Base-by-base conservation (phyloP, 2,888 invertebrate genomes). In the Stenoptilia bipunctidactyla region DNA sequence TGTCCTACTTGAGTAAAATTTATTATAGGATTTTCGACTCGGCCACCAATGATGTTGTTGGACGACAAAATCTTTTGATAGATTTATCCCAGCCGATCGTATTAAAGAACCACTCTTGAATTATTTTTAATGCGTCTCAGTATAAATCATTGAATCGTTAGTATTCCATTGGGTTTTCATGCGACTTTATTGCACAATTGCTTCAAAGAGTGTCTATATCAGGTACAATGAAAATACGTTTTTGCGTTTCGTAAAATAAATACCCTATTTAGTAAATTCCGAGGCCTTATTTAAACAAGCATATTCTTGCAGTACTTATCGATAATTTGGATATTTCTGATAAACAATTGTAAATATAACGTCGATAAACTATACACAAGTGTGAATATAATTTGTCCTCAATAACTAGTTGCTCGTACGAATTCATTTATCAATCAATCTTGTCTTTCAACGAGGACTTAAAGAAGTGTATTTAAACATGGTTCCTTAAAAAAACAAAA, bases 41-140 rank as follows among this genome's bases (percentile, higher is more conserved):
- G 82, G 80, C 82, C 82, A 83, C 82, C 82, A 80, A 83, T 83
- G 82, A 82, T 79, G 82, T 79, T 82, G 82, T 83, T 76, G 77
- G 79, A 80, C 80, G 77, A 80, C 80, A 80, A 80, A 83, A 80
- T 83, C 82, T 82, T 80, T 77, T 83, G 82, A 82, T 83, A 82
- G 80, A 83, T 82, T 80, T 80, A 82, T 83, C 80, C 80, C 70
- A 72, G 74, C 64, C 77, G 76, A 75, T 79, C 79, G 76, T 73
- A 75, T 80, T 77, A 76, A 20, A 76, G 71, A 70, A 61, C 66
- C 62, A 67, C 66, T 70, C 63, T 68, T 61, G 72, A 70, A 63
- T 76, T 71, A 80, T 79, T 75, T 76, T 75, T 70, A 76, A 79
- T 70, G 68, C 65, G 55, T 61, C 61, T 73, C 69, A 5, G 20